Evolutionary conservation across 2,888 invertebrate species (phyloP).

Genomic region (Aelia acuminata): DNA sequence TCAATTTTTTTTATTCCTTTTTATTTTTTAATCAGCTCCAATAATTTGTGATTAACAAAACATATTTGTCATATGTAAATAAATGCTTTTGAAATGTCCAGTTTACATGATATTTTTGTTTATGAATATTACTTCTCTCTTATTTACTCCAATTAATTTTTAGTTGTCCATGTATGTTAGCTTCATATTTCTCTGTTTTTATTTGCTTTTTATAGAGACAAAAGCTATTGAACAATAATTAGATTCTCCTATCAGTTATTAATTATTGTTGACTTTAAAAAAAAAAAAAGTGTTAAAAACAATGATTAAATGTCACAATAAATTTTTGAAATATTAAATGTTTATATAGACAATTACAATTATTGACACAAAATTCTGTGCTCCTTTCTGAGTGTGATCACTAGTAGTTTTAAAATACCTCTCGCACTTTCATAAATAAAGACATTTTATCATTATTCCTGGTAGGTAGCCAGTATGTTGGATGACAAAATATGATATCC

Average conservation of each 20-base stretch:
- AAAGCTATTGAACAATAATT: not conserved
- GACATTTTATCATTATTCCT: no score
- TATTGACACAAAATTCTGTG: not conserved
- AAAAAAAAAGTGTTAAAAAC: not conserved
- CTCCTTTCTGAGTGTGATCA: not conserved
- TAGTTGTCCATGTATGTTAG: not conserved
- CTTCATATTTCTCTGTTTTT: not conserved
- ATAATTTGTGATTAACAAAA: not conserved
- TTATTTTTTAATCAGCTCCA: constrained; percentile 35
- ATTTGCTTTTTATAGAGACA: not conserved
- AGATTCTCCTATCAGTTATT: not conserved
- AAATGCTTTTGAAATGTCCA: constrained; percentile 29
- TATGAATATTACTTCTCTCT: not conserved
- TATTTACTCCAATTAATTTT: not conserved
- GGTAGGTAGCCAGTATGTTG: no score
- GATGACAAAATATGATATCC: no score
- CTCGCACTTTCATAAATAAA: no score
- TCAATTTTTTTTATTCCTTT: not conserved
- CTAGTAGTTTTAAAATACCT: no score
- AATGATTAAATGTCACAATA: not conserved
- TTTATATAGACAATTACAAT: no score
- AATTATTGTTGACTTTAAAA: not conserved
- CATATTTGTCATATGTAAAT: not conserved
- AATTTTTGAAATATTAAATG: not conserved
- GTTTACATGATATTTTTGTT: constrained; percentile 43